Base-by-base conservation (phyloP, 2,797 vertebrate species). In the Peromyscus attwateri region DNA sequence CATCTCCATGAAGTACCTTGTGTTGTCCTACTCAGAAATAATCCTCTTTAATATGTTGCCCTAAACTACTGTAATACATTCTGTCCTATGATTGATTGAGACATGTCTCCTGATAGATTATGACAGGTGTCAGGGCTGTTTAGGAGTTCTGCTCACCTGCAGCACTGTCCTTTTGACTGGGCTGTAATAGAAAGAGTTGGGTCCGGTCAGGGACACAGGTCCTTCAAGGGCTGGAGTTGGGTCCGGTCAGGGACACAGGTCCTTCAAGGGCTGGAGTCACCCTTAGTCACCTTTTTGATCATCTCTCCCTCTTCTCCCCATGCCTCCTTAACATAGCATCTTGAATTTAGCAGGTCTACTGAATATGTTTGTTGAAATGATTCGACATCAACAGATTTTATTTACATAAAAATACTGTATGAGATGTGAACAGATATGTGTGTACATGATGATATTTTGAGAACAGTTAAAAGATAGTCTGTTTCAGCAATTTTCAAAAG, bases 371-470 rank as follows among this genome's bases (percentile, higher is more conserved):
- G 87, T 94, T 96, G 92, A 91, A 90, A 87, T 80, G 76, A 94
- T 81, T 95, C 37, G 13, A 92, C 76, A 70, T 96, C 80, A 95
- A 82, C 95, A 98, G 95, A 96, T 95, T 98, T 97, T 97, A 96
- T 97, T 97, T 96, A 94, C 60, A 92, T 95, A 85, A 92, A 98
- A 97, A 94, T 96, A 97, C 94, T 96, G 49, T 90, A 95, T 93
- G 92, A 87, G 91, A 97, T 94, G 80, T 92, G 94, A 96, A 94
- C 70, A 89, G 83, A 87, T 94, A 82, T 73, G 75, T 90, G 89
- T 91, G 21, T 95, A 87, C 17, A 66, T 92, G 88, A 92, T 91
- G 96, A 60, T 93, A 93, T 94, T 95, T 95, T 97, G 83, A 83
- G 92, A 97, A 92, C 7, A 77, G 82, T 79, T 79, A 49, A 89